Percentiles rank a stretch among this genome's conserved stretches.
Conservation (phyloP, 2,113 vertebrate species). For the Phrynosoma blainvillii region DNA sequence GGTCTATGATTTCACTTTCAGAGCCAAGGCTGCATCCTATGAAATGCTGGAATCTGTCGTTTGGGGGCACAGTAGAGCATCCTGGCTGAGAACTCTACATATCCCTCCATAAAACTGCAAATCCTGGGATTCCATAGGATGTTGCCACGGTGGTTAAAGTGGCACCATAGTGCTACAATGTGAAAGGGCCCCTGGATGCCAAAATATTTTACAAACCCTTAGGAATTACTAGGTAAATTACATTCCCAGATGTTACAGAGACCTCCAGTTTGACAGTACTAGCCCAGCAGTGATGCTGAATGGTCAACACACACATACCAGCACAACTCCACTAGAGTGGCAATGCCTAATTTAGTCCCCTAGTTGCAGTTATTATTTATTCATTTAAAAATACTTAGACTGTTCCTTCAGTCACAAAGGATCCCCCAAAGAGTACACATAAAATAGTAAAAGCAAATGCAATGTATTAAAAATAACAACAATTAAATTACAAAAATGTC, state of each 20-base stretch:
- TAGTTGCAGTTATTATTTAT: not conserved
- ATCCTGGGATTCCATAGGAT: too few species aligned
- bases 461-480: not conserved
- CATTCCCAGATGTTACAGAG: not conserved
- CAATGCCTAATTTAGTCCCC: not conserved
- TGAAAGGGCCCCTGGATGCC: not conserved
- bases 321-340: not conserved
- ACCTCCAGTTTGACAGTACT: not conserved
- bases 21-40: not conserved
- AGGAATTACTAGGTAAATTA: not conserved
- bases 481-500: not conserved
- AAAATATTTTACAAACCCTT: not conserved
- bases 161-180: too few species aligned
- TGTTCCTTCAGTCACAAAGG: not conserved
- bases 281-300: not conserved
- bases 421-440: not conserved
- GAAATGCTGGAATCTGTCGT: not conserved
- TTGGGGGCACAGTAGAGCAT: too few species aligned
- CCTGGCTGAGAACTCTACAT: too few species aligned
- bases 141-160: too few species aligned
- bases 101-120: too few species aligned
- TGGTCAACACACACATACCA: not conserved
- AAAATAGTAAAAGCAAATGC: not conserved
- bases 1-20: too few species aligned
- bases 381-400: not conserved